Base-by-base conservation (phyloP, 64 coral and sea anemone species). In the Pachyseris speciosa region DNA sequence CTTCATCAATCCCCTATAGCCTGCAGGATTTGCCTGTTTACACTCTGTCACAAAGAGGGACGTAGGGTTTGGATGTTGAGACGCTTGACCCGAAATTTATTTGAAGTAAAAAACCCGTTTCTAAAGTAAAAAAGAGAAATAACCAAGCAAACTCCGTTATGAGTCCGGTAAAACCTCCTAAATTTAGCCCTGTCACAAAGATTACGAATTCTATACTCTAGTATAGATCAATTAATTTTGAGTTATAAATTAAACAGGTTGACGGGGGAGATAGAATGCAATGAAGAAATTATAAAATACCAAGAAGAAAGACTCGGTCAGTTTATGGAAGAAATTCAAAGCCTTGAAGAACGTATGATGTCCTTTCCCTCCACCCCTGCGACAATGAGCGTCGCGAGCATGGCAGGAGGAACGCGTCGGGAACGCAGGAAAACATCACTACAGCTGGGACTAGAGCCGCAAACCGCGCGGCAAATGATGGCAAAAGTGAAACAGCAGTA, bases 231-330 rank as follows among this genome's bases (percentile, higher is more conserved):
- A n/a, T n/a, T n/a, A n/a, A n/a, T n/a, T n/a, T n/a, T n/a, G n/a
- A n/a, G 3, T 57, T 36, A 2, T 42, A 22, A 63, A 59, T 12
- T 81, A 9, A 63, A 81, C 20, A 81, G 92, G 67, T 50, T 95
- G 32, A 86, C 83, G 0, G 86, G 85, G 39, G 97, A 99, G 53
- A 28, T 93, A 19, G 88, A 99, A 83, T 88, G 90, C 68, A 94
- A 99, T 42, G 94, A 99, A 43, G 97, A 99, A 76, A 99, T 99
- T 60, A 99, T 99, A 47, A 94, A 95, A 33, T 93, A 93, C 33
- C 97, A 99, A 40, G 93, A 99, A 49, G 86, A 99, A 31, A 66
- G 94, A 64, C 89, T 99, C 37, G 66, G 76, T 67, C 95, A 97
- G 67, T 97, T 94, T 19, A 67, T 83, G 9, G 95, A 97, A 37